Percentiles rank a stretch among this genome's conserved stretches.
Conservation (phyloP, 2,113 vertebrate species). For the Petaurus breviceps region DNA sequence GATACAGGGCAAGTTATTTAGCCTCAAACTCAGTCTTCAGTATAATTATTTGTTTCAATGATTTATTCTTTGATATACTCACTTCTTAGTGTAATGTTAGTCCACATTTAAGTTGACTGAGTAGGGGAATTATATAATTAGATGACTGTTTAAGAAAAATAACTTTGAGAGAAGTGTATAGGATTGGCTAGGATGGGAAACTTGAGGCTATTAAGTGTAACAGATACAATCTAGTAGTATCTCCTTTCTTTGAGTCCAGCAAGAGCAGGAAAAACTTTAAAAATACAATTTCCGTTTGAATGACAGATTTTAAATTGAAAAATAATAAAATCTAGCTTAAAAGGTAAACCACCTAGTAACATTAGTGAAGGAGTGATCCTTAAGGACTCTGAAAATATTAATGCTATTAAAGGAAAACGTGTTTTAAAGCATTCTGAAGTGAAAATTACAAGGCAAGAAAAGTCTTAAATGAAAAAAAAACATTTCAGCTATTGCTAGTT, state of each 20-base stretch:
- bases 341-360: background rate
- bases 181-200: background rate
- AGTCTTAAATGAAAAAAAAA: background rate
- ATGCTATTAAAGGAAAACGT: background rate
- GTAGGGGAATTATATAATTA: background rate
- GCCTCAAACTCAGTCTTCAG: background rate
- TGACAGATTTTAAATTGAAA: background rate
- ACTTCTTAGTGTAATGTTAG: background rate
- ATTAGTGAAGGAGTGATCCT: background rate
- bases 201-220: background rate
- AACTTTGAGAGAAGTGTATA: background rate
- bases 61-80: background rate
- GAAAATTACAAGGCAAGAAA: background rate
- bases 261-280: background rate
- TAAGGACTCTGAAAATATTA: background rate
- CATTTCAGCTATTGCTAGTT: background rate
- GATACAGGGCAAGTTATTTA: too few relatives aligned
- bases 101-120: background rate
- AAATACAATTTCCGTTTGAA: background rate
- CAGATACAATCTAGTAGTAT: background rate
- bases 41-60: background rate
- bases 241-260: background rate
- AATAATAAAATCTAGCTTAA: background rate
- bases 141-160: background rate
- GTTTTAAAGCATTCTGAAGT: background rate